Conservation (phyloP, 2,797 vertebrate species). For the Gadopsis bispinosus region DNA sequence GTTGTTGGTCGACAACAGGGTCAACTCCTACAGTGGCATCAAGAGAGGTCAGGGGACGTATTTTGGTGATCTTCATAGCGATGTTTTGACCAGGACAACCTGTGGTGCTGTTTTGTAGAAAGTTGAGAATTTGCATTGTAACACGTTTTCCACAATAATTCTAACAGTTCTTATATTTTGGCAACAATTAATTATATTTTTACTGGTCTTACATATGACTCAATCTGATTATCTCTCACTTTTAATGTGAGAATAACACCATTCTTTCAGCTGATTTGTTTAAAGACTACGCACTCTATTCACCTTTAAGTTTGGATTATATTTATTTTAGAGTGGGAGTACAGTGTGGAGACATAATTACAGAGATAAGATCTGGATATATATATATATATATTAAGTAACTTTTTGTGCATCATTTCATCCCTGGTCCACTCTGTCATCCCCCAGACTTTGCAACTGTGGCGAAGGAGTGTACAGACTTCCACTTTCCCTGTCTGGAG, state of each 20-base stretch:
- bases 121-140: neutral
- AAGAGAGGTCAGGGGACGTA: slow-evolving; percentile 88
- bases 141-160: neutral
- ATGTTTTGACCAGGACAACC: neutral
- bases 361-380: neutral
- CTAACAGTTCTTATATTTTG: slow-evolving; percentile 1
- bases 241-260: slow-evolving; percentile 5
- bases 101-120: neutral
- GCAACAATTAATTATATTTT: neutral
- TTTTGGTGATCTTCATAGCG: neutral
- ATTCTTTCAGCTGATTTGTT: slow-evolving; percentile 9
- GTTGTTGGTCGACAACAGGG: slow-evolving; percentile 94
- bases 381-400: neutral
- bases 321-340: neutral
- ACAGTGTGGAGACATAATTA: neutral
- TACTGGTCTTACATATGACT: neutral
- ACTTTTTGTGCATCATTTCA: slow-evolving; percentile 24
- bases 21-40: slow-evolving; percentile 97
- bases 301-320: neutral
- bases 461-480: slow-evolving; percentile 96
- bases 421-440: slow-evolving; percentile 11
- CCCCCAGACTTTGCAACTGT: slow-evolving; percentile 94
- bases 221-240: slow-evolving; percentile 18
- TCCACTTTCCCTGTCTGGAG: slow-evolving; percentile 94
- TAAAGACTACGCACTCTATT: neutral